Percentiles rank a stretch among this genome's conserved stretches.
These are phyloP conservation scores for Pagetopsis macropterus DNA, from an alignment of 2,797 vertebrate genomes.

Conservation along the genomic window DNA sequence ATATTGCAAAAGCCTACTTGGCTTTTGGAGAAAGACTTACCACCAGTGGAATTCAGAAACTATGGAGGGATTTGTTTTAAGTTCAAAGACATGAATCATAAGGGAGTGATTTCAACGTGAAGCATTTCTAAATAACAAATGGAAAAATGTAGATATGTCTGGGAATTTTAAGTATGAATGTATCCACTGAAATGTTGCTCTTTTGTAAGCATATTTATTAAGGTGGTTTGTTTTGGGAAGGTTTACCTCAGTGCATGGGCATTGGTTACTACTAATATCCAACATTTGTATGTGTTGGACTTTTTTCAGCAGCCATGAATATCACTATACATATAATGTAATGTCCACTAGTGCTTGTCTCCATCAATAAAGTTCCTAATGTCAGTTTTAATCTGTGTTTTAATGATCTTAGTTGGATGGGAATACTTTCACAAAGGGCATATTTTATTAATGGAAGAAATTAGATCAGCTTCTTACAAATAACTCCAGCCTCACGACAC, in stretches of 20 bases:
- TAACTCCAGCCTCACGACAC: constrained; percentile 28
- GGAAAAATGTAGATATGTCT: constrained; percentile 75
- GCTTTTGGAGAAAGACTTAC: constrained; percentile 71
- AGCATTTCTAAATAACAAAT: constrained; percentile 71
- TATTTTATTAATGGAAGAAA: constrained; percentile 60
- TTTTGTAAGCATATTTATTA: constrained; percentile 20
- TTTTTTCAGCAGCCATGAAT: background rate
- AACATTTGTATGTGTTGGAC: constrained; percentile 4
- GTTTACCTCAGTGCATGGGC: background rate
- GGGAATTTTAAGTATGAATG: constrained; percentile 68
- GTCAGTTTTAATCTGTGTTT: constrained; percentile 31
- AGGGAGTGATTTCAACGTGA: constrained; percentile 68
- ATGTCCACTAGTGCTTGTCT: constrained; percentile 5
- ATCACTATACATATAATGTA: background rate
- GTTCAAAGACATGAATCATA: constrained; percentile 81
- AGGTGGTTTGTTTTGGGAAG: constrained; percentile 14
- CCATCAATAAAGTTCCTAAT: constrained; percentile 11
- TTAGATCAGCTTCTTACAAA: constrained; percentile 53
- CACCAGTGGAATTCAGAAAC: constrained; percentile 79
- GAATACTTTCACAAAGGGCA: constrained; percentile 38
- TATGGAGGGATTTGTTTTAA: constrained; percentile 78
- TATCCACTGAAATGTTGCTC: constrained; percentile 24
- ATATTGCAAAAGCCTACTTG: constrained; percentile 70
- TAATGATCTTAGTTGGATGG: constrained; percentile 22
- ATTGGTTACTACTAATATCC: background rate